phyloP scores from a whole-genome alignment of 2,113 vertebrate genomes.

The Anarrhichthys ocellatus region DNA sequence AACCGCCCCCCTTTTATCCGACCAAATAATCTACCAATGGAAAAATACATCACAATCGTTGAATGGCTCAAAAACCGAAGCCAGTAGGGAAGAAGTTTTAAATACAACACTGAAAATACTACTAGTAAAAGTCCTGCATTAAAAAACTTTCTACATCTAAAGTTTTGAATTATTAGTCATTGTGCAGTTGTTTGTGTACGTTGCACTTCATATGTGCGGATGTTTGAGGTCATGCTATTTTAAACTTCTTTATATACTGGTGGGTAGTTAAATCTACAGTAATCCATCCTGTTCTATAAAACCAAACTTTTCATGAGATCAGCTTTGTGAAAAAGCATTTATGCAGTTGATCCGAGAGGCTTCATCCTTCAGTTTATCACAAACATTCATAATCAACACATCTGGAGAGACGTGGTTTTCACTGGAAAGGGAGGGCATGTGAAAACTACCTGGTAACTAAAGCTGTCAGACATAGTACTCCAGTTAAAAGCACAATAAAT shows the following conservation, averaged over 20 bases:
- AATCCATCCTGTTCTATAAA: background rate
- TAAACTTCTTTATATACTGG: background rate
- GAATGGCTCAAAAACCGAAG: conserved; percentile 70
- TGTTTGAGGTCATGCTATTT: background rate
- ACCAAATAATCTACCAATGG: background rate
- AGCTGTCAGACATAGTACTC: background rate
- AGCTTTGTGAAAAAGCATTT: background rate
- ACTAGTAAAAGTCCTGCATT: background rate
- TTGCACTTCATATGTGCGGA: background rate
- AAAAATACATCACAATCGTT: background rate
- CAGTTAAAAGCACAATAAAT: background rate
- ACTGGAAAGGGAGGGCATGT: background rate
- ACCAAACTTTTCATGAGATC: background rate
- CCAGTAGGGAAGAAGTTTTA: background rate
- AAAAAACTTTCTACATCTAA: background rate
- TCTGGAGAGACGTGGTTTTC: background rate
- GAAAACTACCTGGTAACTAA: background rate
- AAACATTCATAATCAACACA: background rate
- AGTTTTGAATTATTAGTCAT: background rate
- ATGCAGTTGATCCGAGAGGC: background rate
- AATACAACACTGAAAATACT: background rate
- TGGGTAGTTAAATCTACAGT: background rate
- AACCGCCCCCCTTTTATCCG: background rate
- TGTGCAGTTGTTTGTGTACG: background rate
- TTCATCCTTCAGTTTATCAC: background rate